Evolutionary conservation across 1,140 invertebrate species (phyloP), one percentile per base, ranked within the genome.

Genomic region (Drosophila pectinifera): DNA sequence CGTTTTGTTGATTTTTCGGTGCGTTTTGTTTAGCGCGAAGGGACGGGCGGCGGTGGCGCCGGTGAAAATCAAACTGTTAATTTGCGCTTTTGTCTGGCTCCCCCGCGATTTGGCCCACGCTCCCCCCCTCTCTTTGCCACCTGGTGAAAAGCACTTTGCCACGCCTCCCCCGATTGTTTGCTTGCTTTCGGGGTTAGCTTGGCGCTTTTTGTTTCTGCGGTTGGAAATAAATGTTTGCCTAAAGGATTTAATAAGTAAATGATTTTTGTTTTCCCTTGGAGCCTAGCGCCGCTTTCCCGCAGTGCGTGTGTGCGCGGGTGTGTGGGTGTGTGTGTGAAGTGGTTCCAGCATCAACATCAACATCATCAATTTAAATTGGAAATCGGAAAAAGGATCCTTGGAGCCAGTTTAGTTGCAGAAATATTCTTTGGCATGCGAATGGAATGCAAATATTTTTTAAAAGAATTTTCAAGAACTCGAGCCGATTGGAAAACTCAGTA

Each of bases 231-330:
- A 89, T 89, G 84, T 89, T 89, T 89, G 84, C 39, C 77, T 51
- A 84, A 68, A 74, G 84, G 77, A 89, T 89, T 89, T 89, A 89
- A 89, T 89, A 89, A 89, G 84, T 83, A 89, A 89, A 89, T 83
- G 80, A 89, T 89, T 89, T 83, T 74, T 72, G 64, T 59, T 82
- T 80, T 79, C 64, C 49, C 46, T 61, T 68, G 56, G 61, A 42
- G 69, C 46, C 36, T 28, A 54, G 59, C 42, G 57, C 43, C 54
- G 46, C 62, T 64, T 51, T 63, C 13, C 13, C 22, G 1, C 28
- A 53, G 49, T 53, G 20, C 46, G 24, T 38, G 6, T 45, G 16
- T 36, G 38, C 16, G 39, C 38, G 14, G 24, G 42, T 4, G 53
- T 39, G 58, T 59, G 48, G 16, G 36, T 38, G 10, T 42, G 22